Evolutionary conservation across 2,113 vertebrate genomes (phyloP), one percentile per base, ranked within the genome.

Genomic region (Hystrix cristata): DNA sequence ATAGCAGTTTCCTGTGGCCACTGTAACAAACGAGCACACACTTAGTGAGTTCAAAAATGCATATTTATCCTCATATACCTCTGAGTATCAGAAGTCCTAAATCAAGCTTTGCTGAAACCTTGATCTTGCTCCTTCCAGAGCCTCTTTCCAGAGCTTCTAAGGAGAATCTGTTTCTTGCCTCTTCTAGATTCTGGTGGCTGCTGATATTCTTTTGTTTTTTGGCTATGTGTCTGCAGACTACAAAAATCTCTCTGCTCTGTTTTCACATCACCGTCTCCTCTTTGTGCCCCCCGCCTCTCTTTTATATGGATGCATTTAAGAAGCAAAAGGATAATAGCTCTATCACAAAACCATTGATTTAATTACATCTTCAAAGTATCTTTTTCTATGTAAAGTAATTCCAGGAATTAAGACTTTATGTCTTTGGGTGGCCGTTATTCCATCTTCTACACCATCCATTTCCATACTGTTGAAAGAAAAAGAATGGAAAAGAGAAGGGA

Each of bases 261-360:
- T 74, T 64, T 6, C 38, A 21, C 43, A 90, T 83, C 4, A 57
- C 15, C 4, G n/a, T n/a, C 31, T 72, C 11, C 25, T 82, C 14
- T 57, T 12, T 62, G 43, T 94, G 3, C 80, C 5, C 38, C 83
- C 21, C 76, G 15, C n/a, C 3, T 90, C 48, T 14, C 21, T 84
- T n/a, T 65, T 83, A 57, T 57, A 64, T 71, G 46, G 7, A 83
- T 72, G 11, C 23, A 87, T 60, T 69, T 60, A 87, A 5, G 7
- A 25, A 3, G 82, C 80, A 83, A 51, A 57, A 48, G 38, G 23
- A 65, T 48, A 76, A 76, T 76, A 64, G 81, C 29, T 16, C n/a
- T 16, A 72, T 90, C 57, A 87, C n/a, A 55, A 94, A 81, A 72
- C 55, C 15, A n/a, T 62, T 82, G 87, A 82, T 15, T 86, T 87